A percentile compares a stretch with the other conserved stretches of the same genome.
phyloP scores from a whole-genome alignment of 2,888 invertebrate genomes.

The Hydropsyche betteni region DNA sequence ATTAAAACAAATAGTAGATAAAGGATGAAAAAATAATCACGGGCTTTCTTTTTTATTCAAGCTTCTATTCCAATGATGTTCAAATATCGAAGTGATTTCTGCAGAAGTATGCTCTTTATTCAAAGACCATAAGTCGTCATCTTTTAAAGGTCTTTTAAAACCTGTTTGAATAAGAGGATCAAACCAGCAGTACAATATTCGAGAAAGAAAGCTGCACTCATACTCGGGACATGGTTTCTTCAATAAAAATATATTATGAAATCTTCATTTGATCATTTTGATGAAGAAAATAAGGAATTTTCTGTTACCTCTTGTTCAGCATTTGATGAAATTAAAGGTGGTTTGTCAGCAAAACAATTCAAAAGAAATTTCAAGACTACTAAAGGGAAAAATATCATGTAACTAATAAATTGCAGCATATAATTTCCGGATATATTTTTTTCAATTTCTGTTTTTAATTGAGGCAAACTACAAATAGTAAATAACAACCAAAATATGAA shows the following conservation, averaged over 20 bases:
- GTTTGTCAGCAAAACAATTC: slow-evolving; percentile 82
- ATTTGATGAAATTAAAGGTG: slow-evolving; percentile 76
- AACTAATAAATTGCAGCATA: slow-evolving; percentile 76
- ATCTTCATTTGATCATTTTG: no score
- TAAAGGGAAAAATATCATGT: slow-evolving; percentile 81
- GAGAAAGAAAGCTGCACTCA: slow-evolving; percentile 84
- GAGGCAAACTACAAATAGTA: slow-evolving; percentile 75
- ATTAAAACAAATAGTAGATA: neutral
- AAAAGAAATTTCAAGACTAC: slow-evolving; percentile 75
- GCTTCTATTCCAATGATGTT: slow-evolving; percentile 81
- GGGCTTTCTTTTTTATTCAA: slow-evolving; percentile 68
- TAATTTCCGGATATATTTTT: slow-evolving; percentile 61
- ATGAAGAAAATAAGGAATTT: no score
- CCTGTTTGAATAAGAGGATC: slow-evolving; percentile 85
- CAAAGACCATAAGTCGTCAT: slow-evolving; percentile 90
- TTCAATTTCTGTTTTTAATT: slow-evolving; percentile 73
- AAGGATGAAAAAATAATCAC: neutral
- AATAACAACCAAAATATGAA: slow-evolving; percentile 92
- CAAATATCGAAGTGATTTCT: slow-evolving; percentile 83
- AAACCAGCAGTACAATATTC: slow-evolving; percentile 91
- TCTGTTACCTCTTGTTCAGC: slow-evolving; percentile 69
- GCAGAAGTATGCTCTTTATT: slow-evolving; percentile 83
- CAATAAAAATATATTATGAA: slow-evolving; percentile 54
- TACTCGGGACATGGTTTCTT: slow-evolving; percentile 90
- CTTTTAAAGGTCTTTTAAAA: slow-evolving; percentile 82